Conservation (phyloP, 2,113 vertebrate species). For the Rhea pennata region DNA sequence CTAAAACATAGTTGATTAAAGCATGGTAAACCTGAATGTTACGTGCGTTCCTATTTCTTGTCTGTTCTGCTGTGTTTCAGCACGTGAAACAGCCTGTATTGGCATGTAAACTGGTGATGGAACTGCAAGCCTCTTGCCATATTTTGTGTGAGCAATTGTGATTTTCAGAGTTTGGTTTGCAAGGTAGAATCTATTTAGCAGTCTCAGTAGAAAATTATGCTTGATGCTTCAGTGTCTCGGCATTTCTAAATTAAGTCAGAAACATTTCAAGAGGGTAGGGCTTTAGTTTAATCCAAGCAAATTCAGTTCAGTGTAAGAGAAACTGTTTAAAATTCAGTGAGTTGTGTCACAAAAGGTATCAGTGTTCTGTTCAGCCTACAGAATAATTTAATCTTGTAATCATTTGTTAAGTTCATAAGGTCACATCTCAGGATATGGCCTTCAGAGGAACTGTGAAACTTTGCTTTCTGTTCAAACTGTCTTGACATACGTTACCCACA, state of each 20-base stretch:
- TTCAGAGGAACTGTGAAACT: neutral
- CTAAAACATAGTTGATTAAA: neutral
- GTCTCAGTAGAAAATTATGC: neutral
- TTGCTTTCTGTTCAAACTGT: neutral
- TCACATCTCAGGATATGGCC: neutral
- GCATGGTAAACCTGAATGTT: neutral
- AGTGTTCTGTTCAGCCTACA: neutral
- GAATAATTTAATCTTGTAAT: neutral
- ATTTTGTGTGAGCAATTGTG: neutral
- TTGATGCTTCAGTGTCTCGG: neutral
- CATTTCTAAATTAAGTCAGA: neutral
- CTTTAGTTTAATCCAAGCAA: neutral
- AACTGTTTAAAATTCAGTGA: neutral
- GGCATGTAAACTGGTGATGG: neutral
- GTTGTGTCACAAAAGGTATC: neutral
- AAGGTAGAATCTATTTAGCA: neutral
- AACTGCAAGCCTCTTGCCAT: neutral
- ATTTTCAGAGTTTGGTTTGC: neutral
- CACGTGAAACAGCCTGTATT: neutral
- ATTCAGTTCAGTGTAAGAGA: neutral
- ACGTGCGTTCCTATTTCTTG: slow-evolving; percentile 10
- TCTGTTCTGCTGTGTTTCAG: slow-evolving; percentile 31
- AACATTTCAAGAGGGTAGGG: neutral
- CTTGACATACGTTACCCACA: slow-evolving; percentile 29
- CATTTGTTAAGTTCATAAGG: neutral